Conservation (phyloP, 2,797 vertebrate species). For the Hipposideros larvatus region DNA sequence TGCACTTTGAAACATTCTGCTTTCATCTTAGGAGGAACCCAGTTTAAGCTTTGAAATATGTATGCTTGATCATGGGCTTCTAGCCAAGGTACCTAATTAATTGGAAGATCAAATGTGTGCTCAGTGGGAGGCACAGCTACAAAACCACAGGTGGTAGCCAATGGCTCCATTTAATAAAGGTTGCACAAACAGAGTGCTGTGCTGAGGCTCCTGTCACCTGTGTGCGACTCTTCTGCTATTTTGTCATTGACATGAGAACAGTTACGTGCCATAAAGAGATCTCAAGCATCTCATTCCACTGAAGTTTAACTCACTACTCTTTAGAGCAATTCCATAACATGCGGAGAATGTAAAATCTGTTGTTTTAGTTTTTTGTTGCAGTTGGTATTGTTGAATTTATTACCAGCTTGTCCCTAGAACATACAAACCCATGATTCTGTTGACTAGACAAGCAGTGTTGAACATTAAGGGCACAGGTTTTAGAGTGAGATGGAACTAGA, state of each 20-base stretch:
- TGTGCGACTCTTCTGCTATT: slow-evolving; percentile 40
- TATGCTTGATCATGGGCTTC: slow-evolving; percentile 8
- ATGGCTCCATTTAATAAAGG: slow-evolving; percentile 68
- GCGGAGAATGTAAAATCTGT: slow-evolving; percentile 61
- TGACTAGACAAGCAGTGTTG: background rate
- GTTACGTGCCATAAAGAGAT: slow-evolving; percentile 61
- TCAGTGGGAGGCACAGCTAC: slow-evolving; percentile 61
- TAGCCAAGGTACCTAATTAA: slow-evolving; percentile 80
- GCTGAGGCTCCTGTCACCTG: slow-evolving; percentile 60
- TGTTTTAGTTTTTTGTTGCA: slow-evolving; percentile 42
- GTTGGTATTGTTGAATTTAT: slow-evolving; percentile 59
- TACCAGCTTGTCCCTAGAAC: slow-evolving; percentile 19
- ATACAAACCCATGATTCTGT: slow-evolving; percentile 56
- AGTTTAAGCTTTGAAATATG: slow-evolving; percentile 78
- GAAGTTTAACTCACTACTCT: slow-evolving; percentile 35
- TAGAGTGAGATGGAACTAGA: background rate
- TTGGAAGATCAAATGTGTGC: slow-evolving; percentile 70
- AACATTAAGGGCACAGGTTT: background rate
- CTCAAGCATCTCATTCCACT: slow-evolving; percentile 41
- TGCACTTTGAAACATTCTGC: slow-evolving; percentile 70
- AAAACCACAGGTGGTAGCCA: slow-evolving; percentile 69
- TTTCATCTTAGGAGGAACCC: slow-evolving; percentile 69
- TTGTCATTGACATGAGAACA: slow-evolving; percentile 73
- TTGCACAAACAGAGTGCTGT: slow-evolving; percentile 57
- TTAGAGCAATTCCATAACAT: slow-evolving; percentile 9